phyloP scores from a whole-genome alignment of 2,888 invertebrate species.

The Carabus problematicus region DNA sequence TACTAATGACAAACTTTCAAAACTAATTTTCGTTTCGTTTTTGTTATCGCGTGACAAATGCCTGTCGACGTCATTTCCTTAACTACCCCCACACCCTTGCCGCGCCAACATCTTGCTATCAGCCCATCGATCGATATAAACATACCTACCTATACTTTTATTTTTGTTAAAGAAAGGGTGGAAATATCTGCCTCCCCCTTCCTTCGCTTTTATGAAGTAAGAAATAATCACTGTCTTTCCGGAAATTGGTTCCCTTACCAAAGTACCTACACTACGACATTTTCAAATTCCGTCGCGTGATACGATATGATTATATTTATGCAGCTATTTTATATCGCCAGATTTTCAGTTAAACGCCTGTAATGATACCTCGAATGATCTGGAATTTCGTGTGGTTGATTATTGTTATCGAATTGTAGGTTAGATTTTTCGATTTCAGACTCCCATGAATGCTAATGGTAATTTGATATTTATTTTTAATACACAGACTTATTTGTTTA shows the following conservation, averaged over 20 bases:
- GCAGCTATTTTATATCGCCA: conserved; percentile 16
- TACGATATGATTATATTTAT: conserved; percentile 15
- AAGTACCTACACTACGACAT: conserved; percentile 17
- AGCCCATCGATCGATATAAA: not conserved
- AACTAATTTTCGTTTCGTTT: conserved; percentile 40
- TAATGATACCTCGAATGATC: not conserved
- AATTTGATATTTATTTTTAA: too few species aligned
- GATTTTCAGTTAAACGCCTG: too few species aligned
- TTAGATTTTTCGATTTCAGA: too few species aligned
- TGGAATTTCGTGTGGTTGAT: conserved; percentile 11
- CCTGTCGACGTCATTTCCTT: conserved; percentile 22
- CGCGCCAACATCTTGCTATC: too few species aligned
- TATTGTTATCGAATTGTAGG: not conserved
- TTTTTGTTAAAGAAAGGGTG: not conserved
- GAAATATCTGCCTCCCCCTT: too few species aligned
- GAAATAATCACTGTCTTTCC: conserved; percentile 33
- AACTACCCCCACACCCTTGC: not conserved
- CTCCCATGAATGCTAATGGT: too few species aligned
- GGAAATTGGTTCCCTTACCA: conserved; percentile 36
- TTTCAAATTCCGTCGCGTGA: conserved; percentile 27
- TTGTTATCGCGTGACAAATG: conserved; percentile 35
- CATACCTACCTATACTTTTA: not conserved
- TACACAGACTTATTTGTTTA: too few species aligned
- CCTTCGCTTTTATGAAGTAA: not conserved
- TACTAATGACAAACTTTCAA: conserved; percentile 40